Conservation (phyloP, 1,140 invertebrate species). For the Ceratina calcarata region DNA sequence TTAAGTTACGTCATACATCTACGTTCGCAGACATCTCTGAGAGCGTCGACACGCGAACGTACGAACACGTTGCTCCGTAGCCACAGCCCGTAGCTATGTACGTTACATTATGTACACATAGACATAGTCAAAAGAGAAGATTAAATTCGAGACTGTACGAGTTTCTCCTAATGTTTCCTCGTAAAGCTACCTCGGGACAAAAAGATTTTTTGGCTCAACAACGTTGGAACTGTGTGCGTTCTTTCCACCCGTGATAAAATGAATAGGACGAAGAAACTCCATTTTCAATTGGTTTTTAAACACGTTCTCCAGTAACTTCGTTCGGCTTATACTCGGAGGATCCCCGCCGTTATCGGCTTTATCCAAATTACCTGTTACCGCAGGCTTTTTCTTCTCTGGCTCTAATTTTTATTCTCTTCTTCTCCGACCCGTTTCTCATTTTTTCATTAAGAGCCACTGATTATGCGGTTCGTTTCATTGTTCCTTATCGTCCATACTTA, state of each 20-base stretch:
- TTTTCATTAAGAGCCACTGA: conserved; percentile 7
- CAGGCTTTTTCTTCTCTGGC: neutral
- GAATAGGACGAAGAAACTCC: too few species aligned
- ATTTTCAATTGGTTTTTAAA: too few species aligned
- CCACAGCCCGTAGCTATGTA: neutral
- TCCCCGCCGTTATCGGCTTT: conserved; percentile 2
- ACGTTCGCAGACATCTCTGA: neutral
- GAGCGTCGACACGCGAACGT: neutral
- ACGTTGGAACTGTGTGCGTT: too few species aligned
- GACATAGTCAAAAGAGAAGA: conserved; percentile 7
- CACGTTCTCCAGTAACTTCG: neutral
- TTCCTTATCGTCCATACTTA: neutral
- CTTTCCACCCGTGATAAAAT: too few species aligned
- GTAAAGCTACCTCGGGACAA: conserved; percentile 9
- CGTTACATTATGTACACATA: too few species aligned
- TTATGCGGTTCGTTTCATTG: conserved; percentile 27
- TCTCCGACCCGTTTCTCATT: neutral
- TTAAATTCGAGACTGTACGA: neutral
- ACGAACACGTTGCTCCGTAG: neutral
- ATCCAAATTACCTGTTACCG: neutral
- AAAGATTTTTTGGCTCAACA: neutral
- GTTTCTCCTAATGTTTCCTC: neutral
- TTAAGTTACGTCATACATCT: neutral
- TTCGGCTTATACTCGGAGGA: too few species aligned
- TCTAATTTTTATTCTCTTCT: neutral